These are phyloP conservation scores for Melangyna quadrimaculata DNA, from an alignment of 2,888 invertebrate species.

Conservation along the genomic window DNA sequence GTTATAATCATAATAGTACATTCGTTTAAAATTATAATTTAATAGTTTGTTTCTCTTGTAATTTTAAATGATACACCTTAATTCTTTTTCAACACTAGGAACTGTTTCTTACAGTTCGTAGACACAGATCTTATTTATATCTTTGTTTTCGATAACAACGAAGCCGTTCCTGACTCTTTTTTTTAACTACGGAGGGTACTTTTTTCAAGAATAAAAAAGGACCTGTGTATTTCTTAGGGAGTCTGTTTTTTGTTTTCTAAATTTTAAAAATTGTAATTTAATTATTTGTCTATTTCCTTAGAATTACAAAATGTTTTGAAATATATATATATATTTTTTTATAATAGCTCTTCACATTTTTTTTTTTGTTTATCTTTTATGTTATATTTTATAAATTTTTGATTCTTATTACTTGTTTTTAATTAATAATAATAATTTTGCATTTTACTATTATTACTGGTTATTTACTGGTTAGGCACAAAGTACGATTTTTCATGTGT, in stretches of 20 bases:
- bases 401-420: slow-evolving; percentile 30
- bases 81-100: slow-evolving; percentile 34
- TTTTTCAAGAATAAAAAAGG: slow-evolving; percentile 10
- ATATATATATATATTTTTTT: slow-evolving; percentile 51
- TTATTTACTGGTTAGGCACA: slow-evolving; percentile 79
- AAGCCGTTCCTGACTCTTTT: background rate
- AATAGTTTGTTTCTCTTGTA: slow-evolving; percentile 23
- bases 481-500: slow-evolving; percentile 75
- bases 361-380: slow-evolving; percentile 20
- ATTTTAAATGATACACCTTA: slow-evolving; percentile 31
- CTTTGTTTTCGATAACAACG: slow-evolving; percentile 46
- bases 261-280: slow-evolving; percentile 52
- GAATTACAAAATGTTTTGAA: slow-evolving; percentile 62
- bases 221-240: background rate
- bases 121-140: slow-evolving; percentile 52
- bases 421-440: slow-evolving; percentile 72
- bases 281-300: slow-evolving; percentile 70
- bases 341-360: slow-evolving; percentile 38
- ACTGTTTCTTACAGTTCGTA: slow-evolving; percentile 41
- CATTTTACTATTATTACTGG: slow-evolving; percentile 70
- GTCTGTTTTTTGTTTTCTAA: slow-evolving; percentile 14
- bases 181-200: slow-evolving; percentile 50
- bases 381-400: slow-evolving; percentile 19
- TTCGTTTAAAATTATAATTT: slow-evolving; percentile 55
- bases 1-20: slow-evolving; percentile 64